Percentiles rank a stretch among this genome's conserved stretches.
phyloP scores from a whole-genome alignment of 2,888 invertebrate species.

The Drosophila paranaensis region DNA sequence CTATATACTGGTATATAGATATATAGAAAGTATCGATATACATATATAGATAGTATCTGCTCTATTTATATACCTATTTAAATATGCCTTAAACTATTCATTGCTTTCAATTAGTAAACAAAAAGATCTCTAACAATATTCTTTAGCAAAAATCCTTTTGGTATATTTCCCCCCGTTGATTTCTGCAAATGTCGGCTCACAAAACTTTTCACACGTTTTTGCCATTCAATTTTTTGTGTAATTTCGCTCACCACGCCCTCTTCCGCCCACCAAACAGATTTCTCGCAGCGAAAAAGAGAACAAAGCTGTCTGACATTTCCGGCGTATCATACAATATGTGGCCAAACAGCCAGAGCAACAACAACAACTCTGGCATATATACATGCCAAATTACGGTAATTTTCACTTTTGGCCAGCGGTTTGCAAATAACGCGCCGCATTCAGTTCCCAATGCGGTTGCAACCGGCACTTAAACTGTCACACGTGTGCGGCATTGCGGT shows the following conservation, averaged over 20 bases:
- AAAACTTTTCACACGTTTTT: constrained; percentile 48
- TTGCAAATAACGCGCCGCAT: constrained; percentile 67
- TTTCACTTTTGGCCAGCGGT: constrained; percentile 65
- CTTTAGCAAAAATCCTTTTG: not conserved
- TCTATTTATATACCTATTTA: not conserved
- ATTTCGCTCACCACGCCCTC: constrained; percentile 33
- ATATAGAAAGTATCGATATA: no score
- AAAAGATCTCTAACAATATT: not conserved
- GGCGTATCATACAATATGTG: constrained; percentile 53
- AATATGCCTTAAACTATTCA: not conserved
- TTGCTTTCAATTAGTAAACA: not conserved
- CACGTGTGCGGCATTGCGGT: constrained; percentile 71
- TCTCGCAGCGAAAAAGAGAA: not conserved
- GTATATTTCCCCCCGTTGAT: no score
- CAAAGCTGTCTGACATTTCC: constrained; percentile 52
- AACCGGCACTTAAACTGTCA: constrained; percentile 80
- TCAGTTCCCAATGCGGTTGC: constrained; percentile 46
- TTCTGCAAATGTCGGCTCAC: constrained; percentile 37
- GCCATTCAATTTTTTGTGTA: not conserved
- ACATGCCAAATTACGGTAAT: constrained; percentile 70
- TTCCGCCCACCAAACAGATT: constrained; percentile 55
- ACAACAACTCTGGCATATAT: constrained; percentile 6
- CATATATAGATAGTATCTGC: no score
- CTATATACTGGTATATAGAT: no score
- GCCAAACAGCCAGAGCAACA: not conserved